These are phyloP conservation scores for Catalaphyllia jardinei DNA, from an alignment of 64 coral and sea anemone genomes.

Conservation along the genomic window DNA sequence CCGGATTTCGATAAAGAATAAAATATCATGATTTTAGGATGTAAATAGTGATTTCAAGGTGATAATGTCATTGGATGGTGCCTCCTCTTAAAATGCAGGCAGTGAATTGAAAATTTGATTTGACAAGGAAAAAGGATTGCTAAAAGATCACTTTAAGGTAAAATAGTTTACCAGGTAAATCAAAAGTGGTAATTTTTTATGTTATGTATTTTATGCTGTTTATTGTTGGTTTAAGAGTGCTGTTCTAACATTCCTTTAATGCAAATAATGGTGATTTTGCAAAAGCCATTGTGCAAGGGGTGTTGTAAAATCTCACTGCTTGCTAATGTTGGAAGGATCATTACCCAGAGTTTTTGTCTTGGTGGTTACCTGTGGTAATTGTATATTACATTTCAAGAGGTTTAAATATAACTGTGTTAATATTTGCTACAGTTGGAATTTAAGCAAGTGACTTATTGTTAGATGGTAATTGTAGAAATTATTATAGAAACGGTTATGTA, in stretches of 20 bases:
- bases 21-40: background rate
- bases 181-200: no score
- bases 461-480: no score
- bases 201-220: no score
- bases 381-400: background rate
- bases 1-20: background rate
- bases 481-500: background rate
- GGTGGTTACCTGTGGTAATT: background rate
- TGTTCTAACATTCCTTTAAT: no score
- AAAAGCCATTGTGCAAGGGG: no score
- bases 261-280: no score
- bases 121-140: no score
- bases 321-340: background rate
- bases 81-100: background rate
- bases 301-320: no score
- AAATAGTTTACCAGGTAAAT: no score
- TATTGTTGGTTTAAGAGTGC: no score
- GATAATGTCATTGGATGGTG: background rate
- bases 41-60: conserved; percentile 14
- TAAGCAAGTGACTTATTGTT: background rate
- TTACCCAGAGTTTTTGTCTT: background rate
- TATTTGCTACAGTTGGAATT: background rate
- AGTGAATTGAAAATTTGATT: no score
- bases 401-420: background rate
- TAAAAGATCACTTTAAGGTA: no score